Evolutionary conservation across 2,888 invertebrate genomes (phyloP).

Genomic region (Empis livida): DNA sequence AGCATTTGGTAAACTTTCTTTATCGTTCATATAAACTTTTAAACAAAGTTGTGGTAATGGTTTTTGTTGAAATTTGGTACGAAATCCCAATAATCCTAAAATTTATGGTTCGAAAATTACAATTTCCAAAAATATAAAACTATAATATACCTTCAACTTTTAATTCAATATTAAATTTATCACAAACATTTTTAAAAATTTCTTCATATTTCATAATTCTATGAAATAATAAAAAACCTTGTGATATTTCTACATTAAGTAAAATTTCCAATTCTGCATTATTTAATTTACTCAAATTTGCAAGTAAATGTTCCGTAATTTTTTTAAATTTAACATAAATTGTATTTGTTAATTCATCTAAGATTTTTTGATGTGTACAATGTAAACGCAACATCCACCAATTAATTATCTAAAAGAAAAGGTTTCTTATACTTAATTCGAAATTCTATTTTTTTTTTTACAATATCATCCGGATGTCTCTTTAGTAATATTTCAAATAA

Average conservation of each 20-base stretch:
- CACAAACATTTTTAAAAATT: slow-evolving; percentile 49
- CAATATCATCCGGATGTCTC: slow-evolving; percentile 23
- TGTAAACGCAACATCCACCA: slow-evolving; percentile 64
- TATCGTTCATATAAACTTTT: slow-evolving; percentile 42
- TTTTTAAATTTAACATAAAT: slow-evolving; percentile 39
- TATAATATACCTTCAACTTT: slow-evolving; percentile 51
- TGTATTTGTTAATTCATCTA: slow-evolving; percentile 63
- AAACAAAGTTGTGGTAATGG: slow-evolving; percentile 72
- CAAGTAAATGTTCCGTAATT: slow-evolving; percentile 15
- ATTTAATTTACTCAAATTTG: slow-evolving; percentile 24
- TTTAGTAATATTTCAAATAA: slow-evolving; percentile 31
- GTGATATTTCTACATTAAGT: slow-evolving; percentile 42
- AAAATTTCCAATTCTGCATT: slow-evolving; percentile 34
- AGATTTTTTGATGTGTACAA: slow-evolving; percentile 57
- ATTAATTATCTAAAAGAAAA: slow-evolving; percentile 17
- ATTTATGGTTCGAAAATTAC: neutral
- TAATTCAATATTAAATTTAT: slow-evolving; percentile 51
- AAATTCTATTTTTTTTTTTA: slow-evolving; percentile 8
- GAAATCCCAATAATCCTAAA: slow-evolving; percentile 55
- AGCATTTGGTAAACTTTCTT: slow-evolving; percentile 36
- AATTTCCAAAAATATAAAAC: too few species aligned
- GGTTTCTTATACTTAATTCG: too few species aligned
- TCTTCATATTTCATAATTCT: slow-evolving; percentile 57
- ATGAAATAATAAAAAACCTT: slow-evolving; percentile 61
- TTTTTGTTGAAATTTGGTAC: slow-evolving; percentile 79